A percentile compares a stretch with the other conserved stretches of the same genome.
Evolutionary conservation across 2,797 vertebrate species (phyloP).

Genomic region (Choloepus didactylus): DNA sequence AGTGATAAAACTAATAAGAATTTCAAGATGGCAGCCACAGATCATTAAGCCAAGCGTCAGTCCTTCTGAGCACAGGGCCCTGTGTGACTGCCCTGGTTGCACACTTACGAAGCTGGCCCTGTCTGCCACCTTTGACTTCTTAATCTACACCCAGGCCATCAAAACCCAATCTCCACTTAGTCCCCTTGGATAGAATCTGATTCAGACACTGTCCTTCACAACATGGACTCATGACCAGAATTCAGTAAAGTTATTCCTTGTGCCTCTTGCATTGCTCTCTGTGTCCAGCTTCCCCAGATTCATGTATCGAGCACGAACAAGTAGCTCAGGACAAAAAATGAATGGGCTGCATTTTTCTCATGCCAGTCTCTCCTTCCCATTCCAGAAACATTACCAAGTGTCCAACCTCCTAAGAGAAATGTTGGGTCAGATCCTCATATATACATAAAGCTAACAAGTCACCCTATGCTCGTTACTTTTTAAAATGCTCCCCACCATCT

Average conservation of each 20-base stretch:
- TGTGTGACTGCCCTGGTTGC: background rate
- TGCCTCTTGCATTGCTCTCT: background rate
- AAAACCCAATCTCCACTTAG: background rate
- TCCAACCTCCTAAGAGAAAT: background rate
- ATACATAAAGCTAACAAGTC: background rate
- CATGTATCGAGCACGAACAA: background rate
- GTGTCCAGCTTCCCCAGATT: background rate
- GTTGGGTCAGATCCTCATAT: background rate
- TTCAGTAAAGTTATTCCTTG: background rate
- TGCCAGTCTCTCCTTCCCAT: background rate
- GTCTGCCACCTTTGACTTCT: background rate
- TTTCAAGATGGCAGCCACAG: background rate
- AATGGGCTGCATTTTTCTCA: background rate
- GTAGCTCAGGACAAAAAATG: background rate
- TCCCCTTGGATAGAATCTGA: background rate
- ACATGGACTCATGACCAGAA: background rate
- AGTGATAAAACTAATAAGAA: conserved; percentile 23
- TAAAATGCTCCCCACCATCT: background rate
- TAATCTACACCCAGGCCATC: background rate
- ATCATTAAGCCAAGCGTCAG: background rate
- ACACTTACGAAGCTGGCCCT: background rate
- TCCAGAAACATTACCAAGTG: background rate
- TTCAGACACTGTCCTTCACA: background rate
- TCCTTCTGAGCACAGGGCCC: background rate
- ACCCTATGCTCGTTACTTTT: background rate